Base-by-base conservation (phyloP, 1,140 invertebrate genomes). In the Littorina saxatilis region DNA sequence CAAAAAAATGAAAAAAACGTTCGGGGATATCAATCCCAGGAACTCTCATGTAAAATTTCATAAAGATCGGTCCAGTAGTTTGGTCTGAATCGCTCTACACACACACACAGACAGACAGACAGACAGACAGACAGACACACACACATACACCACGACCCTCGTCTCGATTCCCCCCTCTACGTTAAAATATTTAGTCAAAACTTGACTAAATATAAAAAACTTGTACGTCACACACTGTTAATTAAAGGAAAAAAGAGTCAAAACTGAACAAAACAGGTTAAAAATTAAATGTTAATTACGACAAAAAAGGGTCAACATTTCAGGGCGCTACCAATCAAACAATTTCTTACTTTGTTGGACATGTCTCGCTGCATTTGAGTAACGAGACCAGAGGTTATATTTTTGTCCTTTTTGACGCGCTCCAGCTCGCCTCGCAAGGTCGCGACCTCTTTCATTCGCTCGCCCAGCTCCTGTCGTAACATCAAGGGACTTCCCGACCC, bases 291-390 rank as follows among this genome's bases (percentile, higher is more conserved):
- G 27, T 58, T 58, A 20, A n/a, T n/a, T n/a, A n/a, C n/a, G n/a
- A 27, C 35, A 29, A 37, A 70, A 70, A 70, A n/a, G 20, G 7
- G 23, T 23, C 5, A 4, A 35, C 66, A 70, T 37, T 37, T 3
- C 29, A 70, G 32, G 23, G 13, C 32, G 27, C 32, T 27, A 23
- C 27, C 1, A 70, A 20, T n/a, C n/a, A 17, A 73, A 73, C 15
- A 9, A 5, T n/a, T 2, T 55, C 88, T 83, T 85, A 91, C 91
- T 88, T 93, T 93, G 82, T 87, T 90, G 2, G 91, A 88, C 90
- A 93, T 90, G 80, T 92, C 92, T 76, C 90, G 75, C 82, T 93
- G 92, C 91, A 92, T 92, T 76, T 92, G 91, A 29, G 90, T 92
- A 4, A 93, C 90, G 27, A 93, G 86, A 29, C 92, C 92, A 23